Conservation (phyloP, 2,888 invertebrate genomes). For the Griposia aprilina region DNA sequence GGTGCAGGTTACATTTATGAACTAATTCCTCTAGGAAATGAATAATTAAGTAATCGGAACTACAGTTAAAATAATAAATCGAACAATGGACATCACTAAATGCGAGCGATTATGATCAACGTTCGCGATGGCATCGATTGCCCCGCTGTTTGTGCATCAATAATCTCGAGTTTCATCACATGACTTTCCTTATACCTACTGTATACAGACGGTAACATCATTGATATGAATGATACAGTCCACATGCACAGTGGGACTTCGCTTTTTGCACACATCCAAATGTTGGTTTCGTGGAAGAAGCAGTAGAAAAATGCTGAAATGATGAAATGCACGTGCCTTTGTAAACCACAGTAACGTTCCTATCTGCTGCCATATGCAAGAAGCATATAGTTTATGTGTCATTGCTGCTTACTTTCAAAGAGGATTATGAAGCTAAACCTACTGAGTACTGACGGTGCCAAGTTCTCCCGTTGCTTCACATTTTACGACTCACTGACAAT, state of each 20-base stretch:
- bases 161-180: conserved; percentile 53
- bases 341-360: neutral
- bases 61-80: conserved; percentile 6
- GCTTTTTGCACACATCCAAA: neutral
- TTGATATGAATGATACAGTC: neutral
- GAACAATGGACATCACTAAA: conserved; percentile 56
- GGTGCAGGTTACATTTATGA: neutral
- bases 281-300: neutral
- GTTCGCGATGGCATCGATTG: conserved; percentile 35
- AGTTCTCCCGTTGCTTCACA: neutral
- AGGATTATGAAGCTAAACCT: neutral
- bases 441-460: neutral
- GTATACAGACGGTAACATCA: neutral
- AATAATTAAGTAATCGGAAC: neutral
- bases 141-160: conserved; percentile 42
- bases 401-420: neutral
- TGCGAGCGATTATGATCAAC: conserved; percentile 53
- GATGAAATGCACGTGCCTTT: neutral
- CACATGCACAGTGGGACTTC: neutral
- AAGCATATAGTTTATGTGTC: neutral
- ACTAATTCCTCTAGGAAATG: neutral
- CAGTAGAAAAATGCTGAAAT: neutral
- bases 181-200: neutral
- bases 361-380: neutral
- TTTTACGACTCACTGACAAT: neutral